Conservation (phyloP, 2,888 invertebrate species). For the Agrotis segetum region DNA sequence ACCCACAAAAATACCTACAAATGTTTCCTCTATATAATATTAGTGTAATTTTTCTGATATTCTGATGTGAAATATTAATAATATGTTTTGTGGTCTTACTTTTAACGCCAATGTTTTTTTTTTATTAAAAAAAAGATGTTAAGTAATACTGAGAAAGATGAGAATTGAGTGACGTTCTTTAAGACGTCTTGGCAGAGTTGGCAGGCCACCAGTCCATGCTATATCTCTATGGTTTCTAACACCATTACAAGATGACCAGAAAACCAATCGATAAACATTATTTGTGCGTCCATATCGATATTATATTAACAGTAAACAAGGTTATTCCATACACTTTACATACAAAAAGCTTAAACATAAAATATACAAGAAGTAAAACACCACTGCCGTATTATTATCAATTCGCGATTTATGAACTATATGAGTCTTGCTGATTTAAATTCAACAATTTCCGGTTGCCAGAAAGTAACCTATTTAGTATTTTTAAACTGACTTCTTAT, state of each 20-base stretch:
- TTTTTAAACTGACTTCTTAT: slow-evolving; percentile 26
- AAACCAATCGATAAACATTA: slow-evolving; percentile 26
- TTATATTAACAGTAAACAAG: slow-evolving; percentile 28
- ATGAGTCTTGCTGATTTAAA: slow-evolving; percentile 17
- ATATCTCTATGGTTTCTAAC: not conserved
- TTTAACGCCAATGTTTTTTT: too few species aligned
- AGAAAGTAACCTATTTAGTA: slow-evolving; percentile 24
- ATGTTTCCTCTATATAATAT: too few species aligned
- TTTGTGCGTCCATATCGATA: slow-evolving; percentile 48
- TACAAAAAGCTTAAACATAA: not conserved
- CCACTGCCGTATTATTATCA: slow-evolving; percentile 47
- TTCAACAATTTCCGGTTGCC: slow-evolving; percentile 47
- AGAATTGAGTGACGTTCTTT: too few species aligned
- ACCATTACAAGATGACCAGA: slow-evolving; percentile 22
- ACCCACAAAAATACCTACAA: too few species aligned
- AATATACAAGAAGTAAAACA: slow-evolving; percentile 48
- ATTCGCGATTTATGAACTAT: slow-evolving; percentile 57
- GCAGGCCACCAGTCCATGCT: too few species aligned
- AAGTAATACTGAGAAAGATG: not conserved
- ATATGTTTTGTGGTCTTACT: too few species aligned
- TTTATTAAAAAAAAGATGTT: too few species aligned
- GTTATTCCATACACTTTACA: not conserved
- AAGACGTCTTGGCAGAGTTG: too few species aligned
- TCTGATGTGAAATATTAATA: too few species aligned
- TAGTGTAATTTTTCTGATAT: too few species aligned